Evolutionary conservation across 2,797 vertebrate genomes (phyloP), one percentile per base, ranked within the genome.

Genomic region (Lemur catta): DNA sequence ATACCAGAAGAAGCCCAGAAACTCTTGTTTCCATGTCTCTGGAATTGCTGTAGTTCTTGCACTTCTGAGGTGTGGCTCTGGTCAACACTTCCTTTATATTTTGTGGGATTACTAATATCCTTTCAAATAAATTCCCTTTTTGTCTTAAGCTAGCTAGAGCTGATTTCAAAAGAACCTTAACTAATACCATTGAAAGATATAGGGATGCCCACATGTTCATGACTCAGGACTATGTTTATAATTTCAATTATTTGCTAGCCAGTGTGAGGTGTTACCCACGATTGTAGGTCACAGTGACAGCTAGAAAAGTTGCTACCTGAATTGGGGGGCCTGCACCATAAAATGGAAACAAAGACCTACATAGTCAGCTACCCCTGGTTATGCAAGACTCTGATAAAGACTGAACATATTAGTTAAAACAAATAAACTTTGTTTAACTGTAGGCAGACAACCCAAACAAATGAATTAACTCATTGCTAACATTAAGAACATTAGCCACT

Each of bases 381-480:
- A 71, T 63, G 84, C 74, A 92, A 84, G 75, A 91, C 41, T 91
- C 48, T 57, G 48, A 78, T 38, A 65, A 79, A 92, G 30, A 89
- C 50, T 76, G 74, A 94, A 71, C 10, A 75, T 71, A 84, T 78
- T 74, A 81, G 59, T 72, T 59, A 84, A 92, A 92, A 81, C 14
- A 84, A 92, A 78, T 88, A 82, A 80, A 72, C 35, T 20, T 69
- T 50, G 72, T 84, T 95, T 86, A 88, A 86, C 9, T 78, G 17
- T 74, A 79, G 52, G 80, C 82, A 87, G 14, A 84, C 41, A 95
- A 65, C 35, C 59, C 69, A 92, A 94, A 90, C n/a, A 24, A 92
- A 59, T 74, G 38, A 92, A 92, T 87, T 18, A 52, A 86, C 33
- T 89, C 24, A 69, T 89, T 84, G 57, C 57, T 94, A 46, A 89